These are phyloP conservation scores for Diloba caeruleocephala DNA, from an alignment of 2,888 invertebrate genomes.

Conservation along the genomic window DNA sequence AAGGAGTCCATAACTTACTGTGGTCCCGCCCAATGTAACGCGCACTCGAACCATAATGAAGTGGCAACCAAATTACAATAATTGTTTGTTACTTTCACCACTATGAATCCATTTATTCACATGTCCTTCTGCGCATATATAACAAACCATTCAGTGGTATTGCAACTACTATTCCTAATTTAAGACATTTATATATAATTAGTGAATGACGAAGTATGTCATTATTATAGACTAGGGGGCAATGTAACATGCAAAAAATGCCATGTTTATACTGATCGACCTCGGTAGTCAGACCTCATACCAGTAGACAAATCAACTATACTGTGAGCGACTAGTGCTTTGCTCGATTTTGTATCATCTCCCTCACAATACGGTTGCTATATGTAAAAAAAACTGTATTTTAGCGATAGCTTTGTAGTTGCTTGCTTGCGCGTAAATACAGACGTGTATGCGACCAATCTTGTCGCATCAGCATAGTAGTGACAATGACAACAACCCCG, in stretches of 20 bases:
- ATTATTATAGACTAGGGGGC: slow-evolving; percentile 15
- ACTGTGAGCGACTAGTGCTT: too few relatives aligned
- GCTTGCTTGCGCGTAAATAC: too few relatives aligned
- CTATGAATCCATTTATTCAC: neutral
- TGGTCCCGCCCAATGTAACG: too few relatives aligned
- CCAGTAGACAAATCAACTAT: slow-evolving; percentile 1
- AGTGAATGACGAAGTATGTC: slow-evolving; percentile 9
- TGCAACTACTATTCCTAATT: slow-evolving; percentile 2
- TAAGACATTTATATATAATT: slow-evolving; percentile 15
- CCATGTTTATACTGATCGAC: slow-evolving; percentile 12
- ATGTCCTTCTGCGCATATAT: neutral
- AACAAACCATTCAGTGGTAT: slow-evolving; percentile 2
- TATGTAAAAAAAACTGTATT: too few relatives aligned
- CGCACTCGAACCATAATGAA: too few relatives aligned
- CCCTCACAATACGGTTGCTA: too few relatives aligned
- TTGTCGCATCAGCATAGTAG: too few relatives aligned
- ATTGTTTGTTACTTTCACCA: neutral
- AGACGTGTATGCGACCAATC: too few relatives aligned
- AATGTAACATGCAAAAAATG: slow-evolving; percentile 46
- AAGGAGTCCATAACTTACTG: too few relatives aligned
- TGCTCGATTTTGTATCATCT: too few relatives aligned
- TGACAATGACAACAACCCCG: too few relatives aligned
- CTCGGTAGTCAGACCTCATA: slow-evolving; percentile 7
- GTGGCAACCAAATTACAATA: slow-evolving; percentile 2
- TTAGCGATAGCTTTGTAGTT: too few relatives aligned